Evolutionary conservation across 2,113 vertebrate species (phyloP).

Genomic region (Furnarius figulus): DNA sequence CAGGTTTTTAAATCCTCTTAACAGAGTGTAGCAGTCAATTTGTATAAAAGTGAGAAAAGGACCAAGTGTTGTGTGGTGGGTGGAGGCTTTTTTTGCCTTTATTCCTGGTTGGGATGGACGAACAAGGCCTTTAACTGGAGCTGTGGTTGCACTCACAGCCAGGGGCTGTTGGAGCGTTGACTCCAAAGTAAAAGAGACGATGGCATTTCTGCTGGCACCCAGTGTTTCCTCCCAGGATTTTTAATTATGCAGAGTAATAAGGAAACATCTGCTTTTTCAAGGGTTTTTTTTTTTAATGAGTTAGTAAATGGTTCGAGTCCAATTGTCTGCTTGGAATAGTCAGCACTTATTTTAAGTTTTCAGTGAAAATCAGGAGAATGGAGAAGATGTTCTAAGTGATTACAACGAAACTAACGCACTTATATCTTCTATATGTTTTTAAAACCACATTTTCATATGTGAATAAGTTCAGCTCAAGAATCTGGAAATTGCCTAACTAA

Average conservation of each 20-base stretch:
- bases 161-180: background rate
- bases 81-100: background rate
- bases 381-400: background rate
- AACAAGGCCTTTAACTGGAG: background rate
- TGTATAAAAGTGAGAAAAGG: background rate
- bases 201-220: background rate
- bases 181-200: background rate
- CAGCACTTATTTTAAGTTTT: background rate
- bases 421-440: background rate
- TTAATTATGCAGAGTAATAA: background rate
- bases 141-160: background rate
- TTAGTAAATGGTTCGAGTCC: background rate
- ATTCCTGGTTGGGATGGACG: background rate
- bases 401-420: background rate
- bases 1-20: conserved; percentile 70
- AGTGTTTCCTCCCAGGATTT: background rate
- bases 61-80: background rate
- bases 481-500: background rate
- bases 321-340: background rate
- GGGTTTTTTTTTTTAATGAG: background rate
- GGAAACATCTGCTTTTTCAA: background rate
- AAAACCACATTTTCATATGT: background rate
- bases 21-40: conserved; percentile 28
- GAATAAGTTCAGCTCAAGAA: background rate
- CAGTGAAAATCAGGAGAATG: background rate